Conservation (phyloP, 1,140 invertebrate species). For the Atta colombica region DNA sequence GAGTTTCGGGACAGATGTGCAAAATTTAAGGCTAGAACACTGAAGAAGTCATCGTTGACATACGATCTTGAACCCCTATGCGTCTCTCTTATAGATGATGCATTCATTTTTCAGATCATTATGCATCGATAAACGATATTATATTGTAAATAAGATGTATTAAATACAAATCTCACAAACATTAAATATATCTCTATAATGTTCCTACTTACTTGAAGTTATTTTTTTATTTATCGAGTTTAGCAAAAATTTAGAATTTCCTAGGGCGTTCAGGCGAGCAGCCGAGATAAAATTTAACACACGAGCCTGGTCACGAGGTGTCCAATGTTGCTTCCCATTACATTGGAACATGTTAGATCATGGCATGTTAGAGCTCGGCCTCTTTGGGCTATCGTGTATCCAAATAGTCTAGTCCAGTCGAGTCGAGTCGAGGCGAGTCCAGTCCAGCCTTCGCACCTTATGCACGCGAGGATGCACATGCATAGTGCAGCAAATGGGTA, state of each 20-base stretch:
- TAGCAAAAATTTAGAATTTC: constrained; percentile 22
- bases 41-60: constrained; percentile 56
- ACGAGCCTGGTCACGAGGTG: constrained; percentile 39
- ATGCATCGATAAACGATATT: not conserved
- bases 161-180: not conserved
- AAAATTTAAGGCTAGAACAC: constrained; percentile 82
- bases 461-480: constrained; percentile 74
- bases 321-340: constrained; percentile 46
- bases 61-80: constrained; percentile 7
- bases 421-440: constrained; percentile 44
- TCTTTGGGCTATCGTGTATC: constrained; percentile 69
- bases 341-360: constrained; percentile 65
- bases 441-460: constrained; percentile 75
- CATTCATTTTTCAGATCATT: not conserved
- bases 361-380: constrained; percentile 72
- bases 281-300: constrained; percentile 50
- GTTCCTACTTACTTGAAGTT: not conserved
- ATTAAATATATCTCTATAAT: not conserved
- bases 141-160: not conserved
- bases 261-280: constrained; percentile 22
- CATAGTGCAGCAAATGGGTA: constrained; percentile 74
- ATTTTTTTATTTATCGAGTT: constrained; percentile 27
- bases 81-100: not conserved
- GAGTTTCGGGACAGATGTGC: constrained; percentile 83
- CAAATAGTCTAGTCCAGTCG: constrained; percentile 66